phyloP scores from a whole-genome alignment of 1,140 invertebrate species.

The Leptinotarsa defecta region DNA sequence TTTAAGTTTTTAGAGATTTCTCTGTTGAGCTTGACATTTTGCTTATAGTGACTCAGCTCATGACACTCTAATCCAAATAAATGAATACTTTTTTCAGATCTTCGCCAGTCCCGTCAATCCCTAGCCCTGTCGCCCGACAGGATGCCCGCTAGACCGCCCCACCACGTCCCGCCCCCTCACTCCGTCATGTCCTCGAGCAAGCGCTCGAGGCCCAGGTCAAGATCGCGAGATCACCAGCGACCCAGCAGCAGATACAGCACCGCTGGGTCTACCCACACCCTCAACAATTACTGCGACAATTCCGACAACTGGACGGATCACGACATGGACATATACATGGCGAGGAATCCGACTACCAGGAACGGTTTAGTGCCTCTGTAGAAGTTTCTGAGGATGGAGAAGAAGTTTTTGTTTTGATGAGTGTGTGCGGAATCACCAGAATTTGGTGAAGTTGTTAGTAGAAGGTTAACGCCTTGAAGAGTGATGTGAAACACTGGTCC shows the following conservation, averaged over 20 bases:
- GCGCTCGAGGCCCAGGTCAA: conserved; percentile 67
- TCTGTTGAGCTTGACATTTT: too few species aligned
- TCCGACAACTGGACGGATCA: conserved; percentile 94
- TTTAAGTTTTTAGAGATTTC: too few species aligned
- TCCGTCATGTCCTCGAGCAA: conserved; percentile 67
- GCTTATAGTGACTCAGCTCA: too few species aligned
- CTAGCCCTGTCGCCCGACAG: conserved; percentile 78
- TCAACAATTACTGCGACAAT: conserved; percentile 85
- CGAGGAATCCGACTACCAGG: conserved; percentile 83
- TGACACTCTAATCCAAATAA: not conserved
- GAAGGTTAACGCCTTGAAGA: too few species aligned
- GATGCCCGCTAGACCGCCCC: conserved; percentile 69
- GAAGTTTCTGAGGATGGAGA: not conserved
- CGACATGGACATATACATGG: conserved; percentile 94
- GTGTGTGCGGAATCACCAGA: too few species aligned
- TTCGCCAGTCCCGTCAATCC: conserved; percentile 81
- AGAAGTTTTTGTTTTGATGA: not conserved
- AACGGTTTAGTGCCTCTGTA: conserved; percentile 78
- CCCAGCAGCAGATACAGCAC: conserved; percentile 69
- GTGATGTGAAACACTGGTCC: too few species aligned
- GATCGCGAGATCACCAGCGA: conserved; percentile 64
- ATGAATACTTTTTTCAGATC: conserved; percentile 61
- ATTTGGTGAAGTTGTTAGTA: too few species aligned
- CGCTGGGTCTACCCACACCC: conserved; percentile 75
- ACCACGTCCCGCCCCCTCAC: conserved; percentile 53